A percentile compares a stretch with the other conserved stretches of the same genome.
Conservation (phyloP, 2,888 invertebrate species). For the Odontocolon sp. region DNA sequence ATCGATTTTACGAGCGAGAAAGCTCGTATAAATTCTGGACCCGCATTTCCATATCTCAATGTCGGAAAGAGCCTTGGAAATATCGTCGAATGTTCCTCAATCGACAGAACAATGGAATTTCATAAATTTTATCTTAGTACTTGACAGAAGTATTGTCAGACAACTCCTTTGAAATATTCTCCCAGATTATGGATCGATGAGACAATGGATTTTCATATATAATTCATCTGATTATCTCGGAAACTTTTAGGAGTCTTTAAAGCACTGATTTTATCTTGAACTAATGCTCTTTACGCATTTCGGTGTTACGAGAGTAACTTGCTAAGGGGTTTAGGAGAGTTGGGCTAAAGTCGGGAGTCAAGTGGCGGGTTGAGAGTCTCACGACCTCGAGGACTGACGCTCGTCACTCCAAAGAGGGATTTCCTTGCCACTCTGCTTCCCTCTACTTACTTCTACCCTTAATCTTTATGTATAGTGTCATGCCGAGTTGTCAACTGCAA, state of each 20-base stretch:
- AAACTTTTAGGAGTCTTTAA: neutral
- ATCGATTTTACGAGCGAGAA: neutral
- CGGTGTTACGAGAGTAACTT: neutral
- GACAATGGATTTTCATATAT: neutral
- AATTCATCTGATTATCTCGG: neutral
- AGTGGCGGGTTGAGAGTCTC: slow-evolving; percentile 48
- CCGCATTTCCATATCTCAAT: neutral
- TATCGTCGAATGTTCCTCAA: neutral
- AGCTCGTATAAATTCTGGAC: neutral
- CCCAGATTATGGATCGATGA: neutral
- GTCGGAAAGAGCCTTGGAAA: neutral
- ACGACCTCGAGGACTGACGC: slow-evolving; percentile 30
- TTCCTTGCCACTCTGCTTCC: neutral
- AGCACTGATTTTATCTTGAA: neutral
- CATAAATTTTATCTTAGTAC: too few species aligned
- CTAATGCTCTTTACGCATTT: slow-evolving; percentile 13
- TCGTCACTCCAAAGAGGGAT: slow-evolving; percentile 10
- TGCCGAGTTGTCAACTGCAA: neutral
- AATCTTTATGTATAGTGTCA: neutral
- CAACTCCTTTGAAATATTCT: neutral
- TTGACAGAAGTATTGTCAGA: too few species aligned
- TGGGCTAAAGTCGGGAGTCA: slow-evolving; percentile 22
- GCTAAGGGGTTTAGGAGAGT: neutral
- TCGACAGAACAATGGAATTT: neutral
- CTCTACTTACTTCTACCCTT: neutral